Conservation (phyloP, 2,797 vertebrate species). For the Schizopygopsis pylzovi region DNA sequence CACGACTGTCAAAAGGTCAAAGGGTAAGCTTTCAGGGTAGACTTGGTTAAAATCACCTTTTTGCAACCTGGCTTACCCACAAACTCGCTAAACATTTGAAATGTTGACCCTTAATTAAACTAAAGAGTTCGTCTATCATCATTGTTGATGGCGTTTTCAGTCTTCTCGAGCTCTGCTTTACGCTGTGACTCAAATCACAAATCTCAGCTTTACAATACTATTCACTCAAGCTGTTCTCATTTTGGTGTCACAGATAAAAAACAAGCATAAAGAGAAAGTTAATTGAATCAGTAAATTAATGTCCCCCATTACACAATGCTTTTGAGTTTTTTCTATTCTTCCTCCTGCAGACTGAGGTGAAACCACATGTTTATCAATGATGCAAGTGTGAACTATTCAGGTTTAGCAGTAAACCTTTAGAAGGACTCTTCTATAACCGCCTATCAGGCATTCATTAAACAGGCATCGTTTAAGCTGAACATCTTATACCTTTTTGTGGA, state of each 20-base stretch:
- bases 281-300: not conserved
- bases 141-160: not conserved
- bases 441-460: not conserved
- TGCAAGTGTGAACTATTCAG: not conserved
- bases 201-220: constrained; percentile 2
- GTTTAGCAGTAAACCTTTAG: not conserved
- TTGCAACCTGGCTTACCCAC: not conserved
- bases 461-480: not conserved
- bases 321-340: not conserved
- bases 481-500: not conserved
- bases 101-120: not conserved
- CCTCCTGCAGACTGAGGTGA: not conserved
- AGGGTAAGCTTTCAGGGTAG: not conserved
- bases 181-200: not conserved
- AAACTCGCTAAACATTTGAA: not conserved
- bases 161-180: not conserved
- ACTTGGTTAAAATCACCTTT: not conserved
- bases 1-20: not conserved
- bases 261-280: not conserved
- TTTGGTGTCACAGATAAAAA: not conserved
- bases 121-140: not conserved
- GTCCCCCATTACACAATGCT: not conserved
- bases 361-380: not conserved
- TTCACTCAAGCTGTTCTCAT: too few relatives aligned
- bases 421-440: not conserved